Percentiles rank a stretch among this genome's conserved stretches.
phyloP scores from a whole-genome alignment of 2,888 invertebrate genomes.

The Iselma pallidipennis region DNA sequence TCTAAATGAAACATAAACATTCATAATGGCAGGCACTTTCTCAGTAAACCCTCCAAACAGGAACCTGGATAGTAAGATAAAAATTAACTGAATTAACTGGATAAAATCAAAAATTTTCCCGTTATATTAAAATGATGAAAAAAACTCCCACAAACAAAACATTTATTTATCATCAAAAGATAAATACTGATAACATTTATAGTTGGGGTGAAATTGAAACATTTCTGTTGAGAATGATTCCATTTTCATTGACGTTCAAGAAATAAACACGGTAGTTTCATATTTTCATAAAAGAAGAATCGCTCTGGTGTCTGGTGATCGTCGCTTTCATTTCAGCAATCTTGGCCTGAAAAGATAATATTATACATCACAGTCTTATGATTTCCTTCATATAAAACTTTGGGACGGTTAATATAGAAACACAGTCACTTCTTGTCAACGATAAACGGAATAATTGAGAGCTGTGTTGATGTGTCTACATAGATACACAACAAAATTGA shows the following conservation, averaged over 20 bases:
- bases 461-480: constrained; percentile 28
- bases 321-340: too few relatives aligned
- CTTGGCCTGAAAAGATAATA: too few relatives aligned
- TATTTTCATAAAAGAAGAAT: background rate
- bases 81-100: background rate
- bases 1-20: constrained; percentile 28
- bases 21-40: constrained; percentile 7
- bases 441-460: constrained; percentile 29
- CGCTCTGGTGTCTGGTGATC: too few relatives aligned
- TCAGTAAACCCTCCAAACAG: background rate
- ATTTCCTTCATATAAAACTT: background rate
- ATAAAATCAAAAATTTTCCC: background rate
- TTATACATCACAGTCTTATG: background rate
- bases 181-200: background rate
- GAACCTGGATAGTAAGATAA: background rate
- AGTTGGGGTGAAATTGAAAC: background rate
- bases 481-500: constrained; percentile 28
- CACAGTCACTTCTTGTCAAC: constrained; percentile 16
- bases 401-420: background rate
- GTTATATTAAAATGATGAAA: too few relatives aligned
- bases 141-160: background rate
- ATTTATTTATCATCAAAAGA: background rate
- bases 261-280: too few relatives aligned
- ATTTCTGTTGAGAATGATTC: background rate
- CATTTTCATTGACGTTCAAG: background rate